A percentile compares a stretch with the other conserved stretches of the same genome.
phyloP scores from a whole-genome alignment of 64 coral and sea anemone species.

The Hydrozoanthus tunicans region DNA sequence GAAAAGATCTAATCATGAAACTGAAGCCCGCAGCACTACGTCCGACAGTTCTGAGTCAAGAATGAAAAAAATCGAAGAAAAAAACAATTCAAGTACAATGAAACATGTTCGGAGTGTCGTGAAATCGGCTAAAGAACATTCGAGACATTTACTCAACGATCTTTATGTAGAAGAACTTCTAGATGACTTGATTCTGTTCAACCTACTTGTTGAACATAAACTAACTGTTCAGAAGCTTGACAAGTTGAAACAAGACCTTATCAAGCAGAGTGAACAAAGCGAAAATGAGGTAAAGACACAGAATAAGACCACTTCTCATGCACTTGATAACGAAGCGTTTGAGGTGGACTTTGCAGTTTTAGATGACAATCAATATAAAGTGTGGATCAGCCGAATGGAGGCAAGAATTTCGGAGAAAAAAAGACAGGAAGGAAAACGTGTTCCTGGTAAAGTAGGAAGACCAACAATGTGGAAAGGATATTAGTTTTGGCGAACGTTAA shows the following conservation, averaged over 20 bases:
- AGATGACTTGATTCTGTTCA: slow-evolving; percentile 27
- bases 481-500: neutral
- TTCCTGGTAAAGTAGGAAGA: slow-evolving; percentile 35
- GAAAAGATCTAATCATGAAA: neutral
- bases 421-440: neutral
- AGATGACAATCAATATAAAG: slow-evolving; percentile 4
- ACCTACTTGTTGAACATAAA: slow-evolving; percentile 42
- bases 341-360: slow-evolving; percentile 17
- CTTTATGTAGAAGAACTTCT: slow-evolving; percentile 47
- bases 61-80: neutral
- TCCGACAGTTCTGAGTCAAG: neutral
- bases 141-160: slow-evolving; percentile 12
- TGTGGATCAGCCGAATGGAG: slow-evolving; percentile 41
- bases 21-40: neutral
- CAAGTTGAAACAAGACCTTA: slow-evolving; percentile 8
- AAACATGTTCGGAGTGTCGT: neutral
- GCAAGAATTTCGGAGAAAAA: neutral
- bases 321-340: neutral
- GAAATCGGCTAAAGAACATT: slow-evolving; percentile 28
- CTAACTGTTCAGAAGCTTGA: slow-evolving; percentile 49
- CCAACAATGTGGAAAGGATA: slow-evolving; percentile 46
- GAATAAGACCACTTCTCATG: neutral
- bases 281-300: slow-evolving; percentile 2
- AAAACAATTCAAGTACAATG: neutral
- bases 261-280: neutral